Evolutionary conservation across 2,797 vertebrate species (phyloP).

Genomic region (Rhyacichthys aspro): DNA sequence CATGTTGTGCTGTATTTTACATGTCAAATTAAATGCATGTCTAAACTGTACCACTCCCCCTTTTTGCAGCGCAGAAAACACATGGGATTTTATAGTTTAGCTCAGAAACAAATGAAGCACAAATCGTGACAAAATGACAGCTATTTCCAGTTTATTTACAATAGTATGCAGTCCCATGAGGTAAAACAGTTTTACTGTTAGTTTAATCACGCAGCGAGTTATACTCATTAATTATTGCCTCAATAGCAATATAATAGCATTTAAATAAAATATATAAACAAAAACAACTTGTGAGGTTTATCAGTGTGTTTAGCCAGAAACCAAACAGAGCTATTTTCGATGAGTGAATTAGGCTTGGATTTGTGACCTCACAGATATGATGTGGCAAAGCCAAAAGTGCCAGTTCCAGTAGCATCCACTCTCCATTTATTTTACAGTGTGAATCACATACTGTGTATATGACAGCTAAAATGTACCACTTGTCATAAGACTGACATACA

Average conservation of each 20-base stretch:
- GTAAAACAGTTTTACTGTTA: neutral
- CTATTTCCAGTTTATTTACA: neutral
- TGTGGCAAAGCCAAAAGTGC: neutral
- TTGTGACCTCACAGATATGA: neutral
- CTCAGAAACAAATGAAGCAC: neutral
- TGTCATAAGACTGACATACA: neutral
- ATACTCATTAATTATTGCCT: neutral
- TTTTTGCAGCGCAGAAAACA: slow-evolving; percentile 7
- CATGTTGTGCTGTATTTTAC: slow-evolving; percentile 13
- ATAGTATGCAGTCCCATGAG: neutral
- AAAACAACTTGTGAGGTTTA: neutral
- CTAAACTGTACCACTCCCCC: slow-evolving; percentile 8
- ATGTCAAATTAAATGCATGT: slow-evolving; percentile 25
- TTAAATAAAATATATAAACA: neutral
- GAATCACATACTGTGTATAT: slow-evolving; percentile 20
- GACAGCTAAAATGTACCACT: slow-evolving; percentile 10
- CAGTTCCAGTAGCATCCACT: neutral
- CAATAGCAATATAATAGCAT: neutral
- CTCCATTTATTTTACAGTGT: slow-evolving; percentile 9
- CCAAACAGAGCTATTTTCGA: neutral
- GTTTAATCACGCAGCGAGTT: neutral
- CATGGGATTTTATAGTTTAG: neutral
- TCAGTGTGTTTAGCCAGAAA: neutral
- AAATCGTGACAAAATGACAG: slow-evolving; percentile 27
- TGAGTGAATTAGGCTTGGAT: neutral